Base-by-base conservation (phyloP, 2,888 invertebrate species). In the Tethea ocularis region DNA sequence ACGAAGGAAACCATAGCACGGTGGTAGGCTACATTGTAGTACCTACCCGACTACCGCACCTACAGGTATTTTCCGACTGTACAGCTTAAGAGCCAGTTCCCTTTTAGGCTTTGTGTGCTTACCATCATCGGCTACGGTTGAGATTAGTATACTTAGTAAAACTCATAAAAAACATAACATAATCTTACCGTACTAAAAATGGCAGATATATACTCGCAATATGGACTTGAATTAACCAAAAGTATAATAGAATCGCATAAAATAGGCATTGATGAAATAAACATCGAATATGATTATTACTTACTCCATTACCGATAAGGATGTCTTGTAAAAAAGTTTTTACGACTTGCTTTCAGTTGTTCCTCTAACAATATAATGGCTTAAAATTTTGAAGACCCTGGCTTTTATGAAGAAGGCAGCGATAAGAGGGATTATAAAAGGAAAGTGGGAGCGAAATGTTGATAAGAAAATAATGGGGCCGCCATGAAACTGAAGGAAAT, bases 341-440 rank as follows among this genome's bases (percentile, higher is more conserved):
- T 83, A 86, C 77, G 79, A 82, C 72, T 77, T 74, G 74, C 80
- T 82, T 80, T 78, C 78, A 77, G 80, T 80, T 82, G 80, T 81
- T 82, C 79, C 67, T 78, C 76, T 77, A 74, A 79, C 79, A 75
- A 77, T 84, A 86, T 86, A 86, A 87, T 84, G 79, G 82, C 82
- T 84, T 86, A 78, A 84, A 87, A 86, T 81, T 77, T 86, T 84
- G 77, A 87, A 85, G 83, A 81, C 78, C 78, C 78, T 75, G 71
- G 78, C 86, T 87, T 87, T 88, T 87, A 88, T 87, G 83, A 83
- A 87, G 84, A 80, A 83, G 84, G 81, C 82, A 74, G 76, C 80
- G 89, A 90, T 90, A 88, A 89, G 82, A 77, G 77, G 84, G 84
- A 86, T 88, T 87, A 87, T 85, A 83, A 87, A 88, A 82, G 82